phyloP scores from a whole-genome alignment of 2,888 invertebrate species.

The Spodoptera picta region DNA sequence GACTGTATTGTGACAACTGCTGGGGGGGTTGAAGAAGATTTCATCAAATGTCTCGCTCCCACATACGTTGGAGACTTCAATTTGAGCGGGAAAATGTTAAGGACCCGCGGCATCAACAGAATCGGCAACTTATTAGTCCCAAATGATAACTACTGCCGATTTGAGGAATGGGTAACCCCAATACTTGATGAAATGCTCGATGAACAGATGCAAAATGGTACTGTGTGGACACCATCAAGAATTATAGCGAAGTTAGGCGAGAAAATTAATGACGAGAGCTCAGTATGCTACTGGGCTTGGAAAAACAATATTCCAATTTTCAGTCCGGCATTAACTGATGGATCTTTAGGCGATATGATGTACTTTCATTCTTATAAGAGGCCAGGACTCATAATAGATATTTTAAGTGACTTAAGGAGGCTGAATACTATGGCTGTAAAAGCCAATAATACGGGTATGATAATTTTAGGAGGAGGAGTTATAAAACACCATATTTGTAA shows the following conservation, averaged over 20 bases:
- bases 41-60: conserved; percentile 99
- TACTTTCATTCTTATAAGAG: conserved; percentile 98
- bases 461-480: conserved; percentile 98
- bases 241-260: conserved; percentile 93
- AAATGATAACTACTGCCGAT: conserved; percentile 99
- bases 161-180: conserved; percentile 99
- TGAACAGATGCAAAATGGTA: conserved; percentile 93
- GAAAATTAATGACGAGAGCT: conserved; percentile 96
- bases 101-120: conserved; percentile 96
- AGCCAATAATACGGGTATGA: conserved; percentile 97
- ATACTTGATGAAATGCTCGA: conserved; percentile 96
- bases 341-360: conserved; percentile 99
- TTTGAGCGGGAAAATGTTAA: conserved; percentile 93
- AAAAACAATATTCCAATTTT: conserved; percentile 99
- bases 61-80: conserved; percentile 97
- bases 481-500: conserved; percentile 99
- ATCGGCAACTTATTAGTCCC: conserved; percentile 97
- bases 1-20: conserved; percentile 99
- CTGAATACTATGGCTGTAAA: conserved; percentile 98
- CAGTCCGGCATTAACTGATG: conserved; percentile 99
- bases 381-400: conserved; percentile 97
- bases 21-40: conserved; percentile 99
- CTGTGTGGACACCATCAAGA: conserved; percentile 95
- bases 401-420: conserved; percentile 96
- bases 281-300: conserved; percentile 99